phyloP scores from a whole-genome alignment of 2,888 invertebrate genomes.

The Napeogenes inachia region DNA sequence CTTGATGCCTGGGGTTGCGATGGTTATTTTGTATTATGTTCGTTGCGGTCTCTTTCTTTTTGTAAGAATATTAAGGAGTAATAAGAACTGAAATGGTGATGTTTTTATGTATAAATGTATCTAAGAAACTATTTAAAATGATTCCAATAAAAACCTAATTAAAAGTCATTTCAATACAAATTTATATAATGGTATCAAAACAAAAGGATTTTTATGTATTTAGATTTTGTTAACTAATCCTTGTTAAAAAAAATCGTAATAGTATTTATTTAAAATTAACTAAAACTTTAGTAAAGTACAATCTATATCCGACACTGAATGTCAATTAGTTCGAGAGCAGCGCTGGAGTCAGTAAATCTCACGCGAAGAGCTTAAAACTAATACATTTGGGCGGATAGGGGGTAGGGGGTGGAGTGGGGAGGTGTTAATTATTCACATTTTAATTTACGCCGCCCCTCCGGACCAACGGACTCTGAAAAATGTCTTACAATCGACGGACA shows the following conservation, averaged over 20 bases:
- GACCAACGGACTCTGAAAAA: constrained; percentile 63
- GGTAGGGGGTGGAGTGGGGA: constrained; percentile 42
- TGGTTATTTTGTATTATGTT: constrained; percentile 51
- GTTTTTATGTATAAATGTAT: constrained; percentile 3
- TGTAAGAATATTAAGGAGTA: constrained; percentile 12
- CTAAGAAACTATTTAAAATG: background rate
- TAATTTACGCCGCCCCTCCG: constrained; percentile 70
- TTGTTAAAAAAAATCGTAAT: too few relatives aligned
- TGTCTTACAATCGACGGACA: constrained; percentile 72
- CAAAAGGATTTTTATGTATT: too few relatives aligned
- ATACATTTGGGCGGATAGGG: constrained; percentile 61
- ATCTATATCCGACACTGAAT: constrained; percentile 5
- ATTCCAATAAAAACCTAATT: too few relatives aligned
- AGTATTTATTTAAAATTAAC: too few relatives aligned
- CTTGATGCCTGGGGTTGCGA: constrained; percentile 25
- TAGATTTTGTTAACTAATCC: too few relatives aligned
- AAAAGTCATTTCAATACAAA: too few relatives aligned
- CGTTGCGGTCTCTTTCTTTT: constrained; percentile 30
- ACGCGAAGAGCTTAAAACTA: constrained; percentile 73
- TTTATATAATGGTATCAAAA: background rate
- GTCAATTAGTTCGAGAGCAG: constrained; percentile 4
- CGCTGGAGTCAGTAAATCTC: constrained; percentile 28
- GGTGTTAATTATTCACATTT: constrained; percentile 76
- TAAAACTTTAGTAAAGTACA: too few relatives aligned
- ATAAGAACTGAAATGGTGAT: background rate